Evolutionary conservation across 1,140 invertebrate genomes (phyloP).

Genomic region (Zelostemma sp.): DNA sequence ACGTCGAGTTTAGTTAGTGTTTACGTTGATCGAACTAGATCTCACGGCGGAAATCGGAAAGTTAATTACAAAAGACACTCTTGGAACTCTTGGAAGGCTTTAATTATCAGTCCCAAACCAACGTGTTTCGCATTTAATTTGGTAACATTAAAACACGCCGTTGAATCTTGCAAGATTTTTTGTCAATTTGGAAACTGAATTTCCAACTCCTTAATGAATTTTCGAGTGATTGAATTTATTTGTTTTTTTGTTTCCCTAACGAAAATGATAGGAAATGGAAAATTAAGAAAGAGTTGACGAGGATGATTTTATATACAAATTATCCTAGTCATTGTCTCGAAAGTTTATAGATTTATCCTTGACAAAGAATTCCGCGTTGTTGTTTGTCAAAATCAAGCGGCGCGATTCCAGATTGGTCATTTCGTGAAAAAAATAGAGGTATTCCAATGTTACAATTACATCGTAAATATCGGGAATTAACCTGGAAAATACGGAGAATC

Average conservation of each 20-base stretch:
- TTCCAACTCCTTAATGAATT: no score
- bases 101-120: slow-evolving; percentile 50
- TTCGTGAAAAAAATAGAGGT: slow-evolving; percentile 17
- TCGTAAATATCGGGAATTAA: no score
- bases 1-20: slow-evolving; percentile 20
- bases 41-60: slow-evolving; percentile 46
- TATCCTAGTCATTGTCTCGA: slow-evolving; percentile 35
- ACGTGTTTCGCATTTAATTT: slow-evolving; percentile 36
- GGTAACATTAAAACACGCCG: slow-evolving; percentile 38
- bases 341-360: slow-evolving; percentile 29
- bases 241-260: no score
- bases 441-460: no score
- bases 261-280: no score
- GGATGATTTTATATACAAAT: slow-evolving; percentile 35
- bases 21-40: slow-evolving; percentile 33
- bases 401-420: slow-evolving; percentile 26
- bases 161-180: slow-evolving; percentile 21
- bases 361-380: slow-evolving; percentile 24
- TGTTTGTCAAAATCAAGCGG: slow-evolving; percentile 32
- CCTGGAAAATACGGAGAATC: no score
- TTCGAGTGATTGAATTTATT: no score
- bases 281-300: background rate
- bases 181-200: no score
- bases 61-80: slow-evolving; percentile 48
- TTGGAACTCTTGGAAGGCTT: slow-evolving; percentile 45